A percentile compares a stretch with the other conserved stretches of the same genome.
phyloP scores from a whole-genome alignment of 2,113 vertebrate genomes.

The Galbula dea region DNA sequence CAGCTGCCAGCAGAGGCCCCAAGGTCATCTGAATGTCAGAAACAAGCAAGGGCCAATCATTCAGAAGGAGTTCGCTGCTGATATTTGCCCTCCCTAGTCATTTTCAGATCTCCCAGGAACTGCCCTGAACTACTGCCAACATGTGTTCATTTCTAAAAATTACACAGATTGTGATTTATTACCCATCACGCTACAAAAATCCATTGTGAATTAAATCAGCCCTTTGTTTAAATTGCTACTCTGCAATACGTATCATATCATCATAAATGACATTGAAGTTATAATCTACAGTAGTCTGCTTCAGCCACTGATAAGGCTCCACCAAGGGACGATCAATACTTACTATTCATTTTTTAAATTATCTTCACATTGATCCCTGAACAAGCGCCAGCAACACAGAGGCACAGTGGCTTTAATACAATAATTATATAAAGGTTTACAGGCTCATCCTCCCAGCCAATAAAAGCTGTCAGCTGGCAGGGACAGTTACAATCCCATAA shows the following conservation, averaged over 20 bases:
- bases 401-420: slow-evolving; percentile 92
- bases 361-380: slow-evolving; percentile 99
- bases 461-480: slow-evolving; percentile 95
- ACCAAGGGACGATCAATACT: slow-evolving; percentile 92
- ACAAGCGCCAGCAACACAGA: slow-evolving; percentile 88
- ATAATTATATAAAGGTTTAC: slow-evolving; percentile 99
- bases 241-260: slow-evolving; percentile 86
- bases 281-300: slow-evolving; percentile 91
- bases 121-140: slow-evolving; percentile 83
- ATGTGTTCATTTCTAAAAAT: slow-evolving; percentile 87
- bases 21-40: slow-evolving; percentile 95
- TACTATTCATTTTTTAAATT: slow-evolving; percentile 99
- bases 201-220: slow-evolving; percentile 96
- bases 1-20: slow-evolving; percentile 80
- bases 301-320: slow-evolving; percentile 89
- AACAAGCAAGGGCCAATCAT: slow-evolving; percentile 89
- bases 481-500: slow-evolving; percentile 93
- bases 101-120: slow-evolving; percentile 78
- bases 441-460: slow-evolving; percentile 97
- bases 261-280: slow-evolving; percentile 97
- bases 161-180: slow-evolving; percentile 98
- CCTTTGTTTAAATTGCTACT: slow-evolving; percentile 88
- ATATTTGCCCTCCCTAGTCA: slow-evolving; percentile 80
- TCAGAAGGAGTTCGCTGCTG: slow-evolving; percentile 84
- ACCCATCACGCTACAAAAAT: slow-evolving; percentile 88